Conservation (phyloP, 2,113 vertebrate species). For the Salminus brasiliensis region DNA sequence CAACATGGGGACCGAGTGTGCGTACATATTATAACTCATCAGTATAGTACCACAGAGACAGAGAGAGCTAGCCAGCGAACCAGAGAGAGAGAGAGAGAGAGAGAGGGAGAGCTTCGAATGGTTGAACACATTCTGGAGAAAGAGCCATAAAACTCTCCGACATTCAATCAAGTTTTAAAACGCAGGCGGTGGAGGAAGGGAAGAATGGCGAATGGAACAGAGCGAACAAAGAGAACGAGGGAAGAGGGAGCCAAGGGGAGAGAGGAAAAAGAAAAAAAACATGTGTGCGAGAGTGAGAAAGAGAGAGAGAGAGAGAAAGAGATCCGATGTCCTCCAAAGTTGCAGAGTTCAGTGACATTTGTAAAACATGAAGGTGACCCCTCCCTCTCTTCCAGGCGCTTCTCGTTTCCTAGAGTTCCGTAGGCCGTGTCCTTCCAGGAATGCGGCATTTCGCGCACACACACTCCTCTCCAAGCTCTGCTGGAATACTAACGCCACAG, state of each 20-base stretch:
- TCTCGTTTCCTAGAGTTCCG: slow-evolving; percentile 9
- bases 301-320: slow-evolving; percentile 44
- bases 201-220: slow-evolving; percentile 40
- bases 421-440: slow-evolving; percentile 9
- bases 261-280: slow-evolving; percentile 22
- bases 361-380: slow-evolving; percentile 45
- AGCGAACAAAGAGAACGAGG: slow-evolving; percentile 32
- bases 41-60: not conserved
- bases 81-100: not conserved
- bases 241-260: slow-evolving; percentile 19
- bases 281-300: no score
- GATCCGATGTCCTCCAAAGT: slow-evolving; percentile 66
- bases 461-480: slow-evolving; percentile 7
- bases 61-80: not conserved
- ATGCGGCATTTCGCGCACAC: not conserved
- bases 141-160: slow-evolving; percentile 57
- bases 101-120: slow-evolving; percentile 7
- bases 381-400: slow-evolving; percentile 32
- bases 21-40: slow-evolving; percentile 21
- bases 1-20: slow-evolving; percentile 15
- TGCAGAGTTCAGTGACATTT: slow-evolving; percentile 76
- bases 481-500: not conserved
- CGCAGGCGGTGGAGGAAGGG: slow-evolving; percentile 40
- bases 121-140: slow-evolving; percentile 10
- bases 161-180: slow-evolving; percentile 65